Percentiles rank a stretch among this genome's conserved stretches.
These are phyloP conservation scores for Ectemnius lituratus DNA, from an alignment of 2,888 invertebrate genomes.

Conservation along the genomic window DNA sequence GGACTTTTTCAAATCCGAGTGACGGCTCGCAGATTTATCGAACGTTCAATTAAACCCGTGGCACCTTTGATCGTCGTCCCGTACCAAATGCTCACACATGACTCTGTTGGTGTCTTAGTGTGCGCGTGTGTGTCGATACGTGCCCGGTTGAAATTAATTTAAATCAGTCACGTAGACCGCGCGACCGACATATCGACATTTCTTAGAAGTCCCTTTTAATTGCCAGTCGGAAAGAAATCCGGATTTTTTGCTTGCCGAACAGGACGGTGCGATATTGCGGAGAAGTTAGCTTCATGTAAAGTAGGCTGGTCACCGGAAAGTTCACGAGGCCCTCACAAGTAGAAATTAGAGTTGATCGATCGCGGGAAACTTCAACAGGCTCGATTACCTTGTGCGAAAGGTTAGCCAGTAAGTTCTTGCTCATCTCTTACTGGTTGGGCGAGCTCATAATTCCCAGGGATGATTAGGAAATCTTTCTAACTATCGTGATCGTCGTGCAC, in stretches of 20 bases:
- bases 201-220: not conserved
- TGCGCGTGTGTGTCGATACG: not conserved
- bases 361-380: slow-evolving; percentile 13
- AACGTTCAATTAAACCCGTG: slow-evolving; percentile 14
- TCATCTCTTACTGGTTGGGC: slow-evolving; percentile 27
- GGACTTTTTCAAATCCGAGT: slow-evolving; percentile 20
- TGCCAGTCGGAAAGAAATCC: not conserved
- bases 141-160: slow-evolving; percentile 7
- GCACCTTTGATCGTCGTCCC: not conserved
- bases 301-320: not conserved
- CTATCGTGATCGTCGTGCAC: slow-evolving; percentile 37
- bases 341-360: slow-evolving; percentile 24
- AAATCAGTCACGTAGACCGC: slow-evolving; percentile 9
- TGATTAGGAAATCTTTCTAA: slow-evolving; percentile 57
- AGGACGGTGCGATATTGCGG: too few relatives aligned
- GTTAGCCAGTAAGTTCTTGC: slow-evolving; percentile 30
- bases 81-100: not conserved
- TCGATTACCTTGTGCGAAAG: slow-evolving; percentile 44
- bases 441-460: slow-evolving; percentile 40
- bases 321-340: not conserved
- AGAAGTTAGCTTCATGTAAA: too few relatives aligned
- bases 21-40: slow-evolving; percentile 2
- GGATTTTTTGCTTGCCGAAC: not conserved
- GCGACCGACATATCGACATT: not conserved
- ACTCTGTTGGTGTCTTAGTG: not conserved